Evolutionary conservation across 2,797 vertebrate genomes (phyloP).

Genomic region (Darevskia nairensis): DNA sequence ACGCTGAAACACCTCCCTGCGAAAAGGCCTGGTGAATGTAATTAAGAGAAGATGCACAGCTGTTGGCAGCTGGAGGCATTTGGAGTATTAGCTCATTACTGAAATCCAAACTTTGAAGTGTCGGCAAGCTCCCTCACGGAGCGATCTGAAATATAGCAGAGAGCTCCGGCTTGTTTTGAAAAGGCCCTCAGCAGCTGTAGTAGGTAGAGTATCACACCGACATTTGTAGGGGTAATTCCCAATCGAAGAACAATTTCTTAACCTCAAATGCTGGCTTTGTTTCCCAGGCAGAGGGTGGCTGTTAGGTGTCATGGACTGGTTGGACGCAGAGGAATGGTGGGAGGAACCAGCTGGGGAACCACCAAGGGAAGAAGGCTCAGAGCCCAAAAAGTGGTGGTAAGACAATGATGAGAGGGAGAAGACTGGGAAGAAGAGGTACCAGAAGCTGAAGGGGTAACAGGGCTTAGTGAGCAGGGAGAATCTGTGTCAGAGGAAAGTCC

Average conservation of each 20-base stretch:
- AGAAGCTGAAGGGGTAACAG: too few species aligned
- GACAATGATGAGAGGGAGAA: too few species aligned
- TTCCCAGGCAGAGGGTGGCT: neutral
- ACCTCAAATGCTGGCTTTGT: neutral
- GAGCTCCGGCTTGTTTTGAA: slow-evolving; percentile 27
- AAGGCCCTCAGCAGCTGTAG: slow-evolving; percentile 49
- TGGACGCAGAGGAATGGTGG: too few species aligned
- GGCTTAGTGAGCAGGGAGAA: too few species aligned
- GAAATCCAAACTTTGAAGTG: slow-evolving; percentile 49
- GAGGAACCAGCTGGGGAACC: too few species aligned
- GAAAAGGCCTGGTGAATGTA: slow-evolving; percentile 43
- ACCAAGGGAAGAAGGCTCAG: too few species aligned
- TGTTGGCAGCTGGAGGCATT: slow-evolving; percentile 67
- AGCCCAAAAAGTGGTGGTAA: too few species aligned
- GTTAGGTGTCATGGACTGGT: neutral
- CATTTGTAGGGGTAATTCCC: slow-evolving; percentile 17
- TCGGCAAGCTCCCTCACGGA: slow-evolving; percentile 52
- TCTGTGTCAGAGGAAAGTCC: too few species aligned
- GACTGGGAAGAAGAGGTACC: too few species aligned
- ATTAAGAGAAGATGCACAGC: slow-evolving; percentile 52
- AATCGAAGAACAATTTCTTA: slow-evolving; percentile 13
- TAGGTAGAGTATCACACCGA: slow-evolving; percentile 29
- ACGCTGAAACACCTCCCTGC: neutral
- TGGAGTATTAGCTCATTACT: slow-evolving; percentile 51
- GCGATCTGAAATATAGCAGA: slow-evolving; percentile 54